Evolutionary conservation across 1,140 invertebrate species (phyloP).

Genomic region (Aricia agestis): DNA sequence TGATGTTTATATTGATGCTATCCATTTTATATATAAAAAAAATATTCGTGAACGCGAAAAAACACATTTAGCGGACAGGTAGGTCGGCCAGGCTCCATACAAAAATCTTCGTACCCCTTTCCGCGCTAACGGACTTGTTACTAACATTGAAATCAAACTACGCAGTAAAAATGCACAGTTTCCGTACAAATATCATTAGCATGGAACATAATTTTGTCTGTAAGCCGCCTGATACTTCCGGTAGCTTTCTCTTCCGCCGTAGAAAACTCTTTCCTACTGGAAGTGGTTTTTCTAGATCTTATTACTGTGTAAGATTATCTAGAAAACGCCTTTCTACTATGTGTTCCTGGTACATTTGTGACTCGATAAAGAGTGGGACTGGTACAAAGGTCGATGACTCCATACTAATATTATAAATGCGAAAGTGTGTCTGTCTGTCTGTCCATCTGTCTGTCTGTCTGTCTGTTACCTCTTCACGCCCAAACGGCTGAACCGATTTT

Average conservation of each 20-base stretch:
- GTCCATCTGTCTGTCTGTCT: no score
- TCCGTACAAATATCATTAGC: slow-evolving; percentile 10
- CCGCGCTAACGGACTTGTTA: neutral
- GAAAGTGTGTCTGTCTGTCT: no score
- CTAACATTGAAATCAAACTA: neutral
- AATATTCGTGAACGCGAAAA: no score
- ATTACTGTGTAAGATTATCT: slow-evolving; percentile 15
- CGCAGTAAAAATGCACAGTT: neutral
- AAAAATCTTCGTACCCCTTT: no score
- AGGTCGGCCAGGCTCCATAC: no score
- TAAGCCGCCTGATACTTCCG: slow-evolving; percentile 20
- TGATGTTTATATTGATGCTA: no score
- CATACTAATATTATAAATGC: no score
- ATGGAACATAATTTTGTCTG: slow-evolving; percentile 19
- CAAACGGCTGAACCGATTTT: no score
- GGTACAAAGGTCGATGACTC: neutral
- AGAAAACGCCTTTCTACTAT: neutral
- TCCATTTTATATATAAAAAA: no score
- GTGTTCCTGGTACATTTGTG: slow-evolving; percentile 10
- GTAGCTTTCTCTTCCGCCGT: slow-evolving; percentile 31
- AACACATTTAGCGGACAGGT: no score
- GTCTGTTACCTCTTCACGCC: no score
- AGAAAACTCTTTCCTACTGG: slow-evolving; percentile 30
- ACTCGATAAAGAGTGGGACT: neutral
- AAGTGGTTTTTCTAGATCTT: slow-evolving; percentile 21